Evolutionary conservation across 2,888 invertebrate genomes (phyloP).

Genomic region (Dioctria linearis): DNA sequence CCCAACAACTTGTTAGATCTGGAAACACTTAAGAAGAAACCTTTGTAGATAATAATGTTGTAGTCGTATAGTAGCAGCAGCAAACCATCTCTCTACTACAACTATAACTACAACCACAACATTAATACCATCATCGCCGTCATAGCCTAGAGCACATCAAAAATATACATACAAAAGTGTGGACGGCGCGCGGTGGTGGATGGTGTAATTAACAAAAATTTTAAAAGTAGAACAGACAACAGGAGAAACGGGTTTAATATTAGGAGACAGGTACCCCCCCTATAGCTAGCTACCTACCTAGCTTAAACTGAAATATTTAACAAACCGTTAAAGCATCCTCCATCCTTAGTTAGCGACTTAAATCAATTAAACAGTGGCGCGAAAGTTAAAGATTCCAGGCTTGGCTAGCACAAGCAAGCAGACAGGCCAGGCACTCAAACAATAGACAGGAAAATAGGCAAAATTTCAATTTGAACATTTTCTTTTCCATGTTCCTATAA

Average conservation of each 20-base stretch:
- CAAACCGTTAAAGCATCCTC: constrained; percentile 9
- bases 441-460: too few species aligned
- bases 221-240: constrained; percentile 19
- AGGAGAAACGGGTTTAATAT: background rate
- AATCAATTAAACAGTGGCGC: constrained; percentile 15
- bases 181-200: background rate
- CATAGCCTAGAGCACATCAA: too few species aligned
- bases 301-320: background rate
- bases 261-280: background rate
- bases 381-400: constrained; percentile 44
- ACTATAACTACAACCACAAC: background rate
- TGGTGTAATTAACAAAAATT: constrained; percentile 34
- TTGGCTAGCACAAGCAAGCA: background rate
- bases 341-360: background rate
- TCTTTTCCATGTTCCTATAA: background rate
- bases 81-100: too few species aligned
- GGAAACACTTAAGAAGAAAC: constrained; percentile 2
- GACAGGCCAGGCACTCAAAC: too few species aligned
- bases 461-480: background rate
- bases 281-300: background rate
- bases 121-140: background rate
- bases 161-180: background rate
- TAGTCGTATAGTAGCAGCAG: too few species aligned
- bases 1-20: constrained; percentile 18
- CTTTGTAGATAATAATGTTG: background rate